Conservation (phyloP, 37 sponge, comb jelly and placozoan genomes). For the Oscarella lobularis region DNA sequence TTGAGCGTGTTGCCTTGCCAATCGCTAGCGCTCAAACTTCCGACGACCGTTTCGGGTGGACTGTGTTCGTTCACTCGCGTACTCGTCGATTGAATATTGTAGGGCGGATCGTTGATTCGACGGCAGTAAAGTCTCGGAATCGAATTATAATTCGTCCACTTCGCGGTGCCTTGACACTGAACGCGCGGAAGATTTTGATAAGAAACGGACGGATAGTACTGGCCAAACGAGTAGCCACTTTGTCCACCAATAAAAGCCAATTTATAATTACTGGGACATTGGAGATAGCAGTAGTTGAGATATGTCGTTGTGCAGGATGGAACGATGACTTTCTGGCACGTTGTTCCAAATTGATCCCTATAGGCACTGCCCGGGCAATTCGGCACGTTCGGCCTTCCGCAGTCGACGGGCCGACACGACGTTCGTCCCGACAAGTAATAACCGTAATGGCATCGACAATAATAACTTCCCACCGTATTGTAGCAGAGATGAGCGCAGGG, state of each 20-base stretch:
- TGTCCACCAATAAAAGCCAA: not conserved
- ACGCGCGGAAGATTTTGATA: not conserved
- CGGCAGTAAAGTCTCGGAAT: slow-evolving; percentile 1
- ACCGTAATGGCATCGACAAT: not conserved
- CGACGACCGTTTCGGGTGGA: slow-evolving; percentile 6
- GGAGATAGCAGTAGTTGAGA: slow-evolving; percentile 8
- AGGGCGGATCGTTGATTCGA: slow-evolving; percentile 6
- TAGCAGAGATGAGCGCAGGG: slow-evolving; percentile 6
- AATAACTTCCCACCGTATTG: slow-evolving; percentile 4
- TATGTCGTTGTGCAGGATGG: not conserved
- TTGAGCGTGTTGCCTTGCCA: not conserved
- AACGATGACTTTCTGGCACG: slow-evolving; percentile 3
- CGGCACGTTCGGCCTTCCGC: not conserved
- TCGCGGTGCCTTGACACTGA: not conserved
- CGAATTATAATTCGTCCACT: not conserved
- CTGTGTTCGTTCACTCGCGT: slow-evolving; percentile 2
- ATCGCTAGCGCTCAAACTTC: not conserved
- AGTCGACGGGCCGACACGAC: not conserved
- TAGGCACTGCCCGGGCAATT: slow-evolving; percentile 4
- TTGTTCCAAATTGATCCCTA: not conserved
- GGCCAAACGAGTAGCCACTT: not conserved
- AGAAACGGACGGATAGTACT: not conserved
- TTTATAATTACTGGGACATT: not conserved
- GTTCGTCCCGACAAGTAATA: slow-evolving; percentile 4
- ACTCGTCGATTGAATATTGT: not conserved